These are phyloP conservation scores for Hydroisotoma schaefferi DNA, from an alignment of 2,888 invertebrate genomes.

Conservation along the genomic window DNA sequence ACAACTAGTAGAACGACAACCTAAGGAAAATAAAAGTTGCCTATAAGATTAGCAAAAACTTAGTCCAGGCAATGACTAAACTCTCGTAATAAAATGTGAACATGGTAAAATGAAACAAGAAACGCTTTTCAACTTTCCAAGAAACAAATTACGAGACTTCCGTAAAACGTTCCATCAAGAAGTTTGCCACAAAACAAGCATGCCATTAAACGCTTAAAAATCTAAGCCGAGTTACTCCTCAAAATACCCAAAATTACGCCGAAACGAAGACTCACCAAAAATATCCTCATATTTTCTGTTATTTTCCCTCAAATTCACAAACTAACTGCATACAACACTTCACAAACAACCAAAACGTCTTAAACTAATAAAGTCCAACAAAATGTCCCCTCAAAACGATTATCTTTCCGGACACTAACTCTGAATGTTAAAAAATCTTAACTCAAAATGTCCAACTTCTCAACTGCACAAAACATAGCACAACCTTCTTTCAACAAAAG, in stretches of 20 bases:
- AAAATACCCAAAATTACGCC: background rate
- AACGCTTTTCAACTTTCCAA: no score
- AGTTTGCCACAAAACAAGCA: background rate
- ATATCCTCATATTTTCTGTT: background rate
- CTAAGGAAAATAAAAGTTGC: conserved; percentile 1
- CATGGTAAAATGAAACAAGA: background rate
- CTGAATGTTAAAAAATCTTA: background rate
- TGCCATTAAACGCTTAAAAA: background rate
- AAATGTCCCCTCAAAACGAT: background rate
- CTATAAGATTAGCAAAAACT: background rate
- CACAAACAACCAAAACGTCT: conserved; percentile 2
- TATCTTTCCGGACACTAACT: background rate
- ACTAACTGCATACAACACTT: background rate
- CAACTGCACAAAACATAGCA: background rate
- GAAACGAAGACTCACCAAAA: no score
- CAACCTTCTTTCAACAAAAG: background rate
- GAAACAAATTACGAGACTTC: background rate
- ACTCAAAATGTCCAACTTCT: background rate
- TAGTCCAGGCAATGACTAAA: background rate
- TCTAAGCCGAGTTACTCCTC: background rate
- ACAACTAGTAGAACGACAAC: background rate
- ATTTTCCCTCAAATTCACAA: background rate
- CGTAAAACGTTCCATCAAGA: background rate
- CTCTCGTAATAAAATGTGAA: background rate
- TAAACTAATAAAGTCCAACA: background rate